Percentiles rank a stretch among this genome's conserved stretches.
Evolutionary conservation across 2,113 vertebrate genomes (phyloP).

Genomic region (Alligator mississippiensis): DNA sequence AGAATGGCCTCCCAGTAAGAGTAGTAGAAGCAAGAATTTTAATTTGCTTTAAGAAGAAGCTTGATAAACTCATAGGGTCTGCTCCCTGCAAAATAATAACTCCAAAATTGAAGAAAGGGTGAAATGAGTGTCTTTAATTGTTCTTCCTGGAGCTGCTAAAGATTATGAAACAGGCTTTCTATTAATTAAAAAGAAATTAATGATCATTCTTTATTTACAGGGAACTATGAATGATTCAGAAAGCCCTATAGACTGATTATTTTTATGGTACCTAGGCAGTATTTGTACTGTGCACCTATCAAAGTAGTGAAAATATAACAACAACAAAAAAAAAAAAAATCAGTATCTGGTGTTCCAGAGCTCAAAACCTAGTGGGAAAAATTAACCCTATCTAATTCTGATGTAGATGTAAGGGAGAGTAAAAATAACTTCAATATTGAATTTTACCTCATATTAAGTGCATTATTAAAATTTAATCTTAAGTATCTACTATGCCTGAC

Average conservation of each 20-base stretch:
- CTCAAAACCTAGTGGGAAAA: constrained; percentile 17
- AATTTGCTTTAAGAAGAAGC: too few species aligned
- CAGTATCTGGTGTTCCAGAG: background rate
- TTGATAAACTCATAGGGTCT: too few species aligned
- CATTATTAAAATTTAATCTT: constrained; percentile 27
- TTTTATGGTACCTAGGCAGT: constrained; percentile 1
- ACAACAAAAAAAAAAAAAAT: background rate
- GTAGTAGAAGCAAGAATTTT: too few species aligned
- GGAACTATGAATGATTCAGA: constrained; percentile 16
- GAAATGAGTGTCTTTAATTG: background rate
- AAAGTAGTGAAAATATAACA: background rate
- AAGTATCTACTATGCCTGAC: constrained; percentile 34
- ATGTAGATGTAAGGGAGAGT: constrained; percentile 13
- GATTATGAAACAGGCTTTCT: background rate
- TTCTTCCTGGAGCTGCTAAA: background rate
- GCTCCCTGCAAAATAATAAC: background rate
- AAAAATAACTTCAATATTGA: constrained; percentile 40
- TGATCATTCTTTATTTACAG: background rate
- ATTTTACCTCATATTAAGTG: constrained; percentile 26
- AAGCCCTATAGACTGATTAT: background rate
- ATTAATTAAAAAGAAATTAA: background rate
- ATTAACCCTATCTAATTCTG: constrained; percentile 5
- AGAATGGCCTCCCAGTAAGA: too few species aligned
- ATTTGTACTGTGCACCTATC: background rate
- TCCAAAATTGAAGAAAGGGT: background rate